Evolutionary conservation across 2,888 invertebrate genomes (phyloP), one percentile per base, ranked within the genome.

Genomic region (Pseudococcus longispinus): DNA sequence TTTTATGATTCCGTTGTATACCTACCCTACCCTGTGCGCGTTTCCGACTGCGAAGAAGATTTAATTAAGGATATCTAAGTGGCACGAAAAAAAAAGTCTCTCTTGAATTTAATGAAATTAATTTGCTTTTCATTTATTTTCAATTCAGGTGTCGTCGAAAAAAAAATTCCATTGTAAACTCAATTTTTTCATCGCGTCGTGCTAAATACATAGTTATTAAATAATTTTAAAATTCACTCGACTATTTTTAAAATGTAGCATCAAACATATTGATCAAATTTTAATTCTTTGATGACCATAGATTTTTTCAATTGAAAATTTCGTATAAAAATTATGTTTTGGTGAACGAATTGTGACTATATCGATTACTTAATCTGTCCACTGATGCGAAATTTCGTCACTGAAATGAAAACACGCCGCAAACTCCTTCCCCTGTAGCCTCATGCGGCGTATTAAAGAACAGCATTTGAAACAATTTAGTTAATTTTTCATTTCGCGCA

Each of bases 1-100:
- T 70, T 70, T 70, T 70, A 70, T 70, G 70, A 70, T 70, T 70
- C 70, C 70, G 70, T 70, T 70, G 15, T 70, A 29, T 70, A 29
- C 15, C 26, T 70, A 29, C 15, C 29, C 26, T 15, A 4, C 29
- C 29, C 29, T 70, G 0, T 29, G 29, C 18, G 2, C 29, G 5
- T 70, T 70, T 70, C 18, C 5, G 2, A 13, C 70, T 18, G 15
- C 4, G 13, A 26, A 15, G 70, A 29, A 70, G 29, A 70, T 29
- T 26, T 70, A 70, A 70, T 70, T 70, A 70, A 70, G 70, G 29
- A 70, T 70, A 70, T 70, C 29, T 70, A 29, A 70, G 29, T 70
- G 32, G 70, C 70, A 70, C 15, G 32, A 29, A 18, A 13, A 70
- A 70, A 70, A 70, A 70, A 20, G 70, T 70, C 70, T 70, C 70